Conservation (phyloP, 2,113 vertebrate genomes). For the Crypturellus undulatus region DNA sequence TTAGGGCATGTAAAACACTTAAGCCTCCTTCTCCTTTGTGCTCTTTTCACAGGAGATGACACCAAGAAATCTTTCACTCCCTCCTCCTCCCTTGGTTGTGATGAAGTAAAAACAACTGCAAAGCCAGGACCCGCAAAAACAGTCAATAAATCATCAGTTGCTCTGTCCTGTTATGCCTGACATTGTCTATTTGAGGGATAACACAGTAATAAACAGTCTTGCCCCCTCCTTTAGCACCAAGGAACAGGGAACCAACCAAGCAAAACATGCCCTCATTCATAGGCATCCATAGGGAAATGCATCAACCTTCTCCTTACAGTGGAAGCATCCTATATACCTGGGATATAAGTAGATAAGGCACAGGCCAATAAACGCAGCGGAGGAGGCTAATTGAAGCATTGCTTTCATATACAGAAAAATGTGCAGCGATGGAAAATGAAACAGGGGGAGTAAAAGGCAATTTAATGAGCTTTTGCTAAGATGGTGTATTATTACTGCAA, state of each 20-base stretch:
- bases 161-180: background rate
- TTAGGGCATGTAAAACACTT: background rate
- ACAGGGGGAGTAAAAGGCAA: background rate
- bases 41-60: background rate
- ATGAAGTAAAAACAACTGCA: background rate
- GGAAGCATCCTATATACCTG: background rate
- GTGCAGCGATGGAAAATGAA: slow-evolving; percentile 19
- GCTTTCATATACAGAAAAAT: slow-evolving; percentile 21
- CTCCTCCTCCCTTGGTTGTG: background rate
- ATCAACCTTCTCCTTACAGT: background rate
- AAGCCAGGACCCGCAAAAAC: slow-evolving; percentile 8
- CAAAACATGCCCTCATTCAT: background rate
- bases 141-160: background rate
- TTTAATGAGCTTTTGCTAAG: slow-evolving; percentile 43
- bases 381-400: background rate
- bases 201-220: background rate
- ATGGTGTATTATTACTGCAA: background rate
- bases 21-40: background rate
- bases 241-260: background rate
- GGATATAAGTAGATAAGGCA: background rate
- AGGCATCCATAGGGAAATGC: background rate
- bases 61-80: background rate
- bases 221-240: background rate
- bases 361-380: background rate
- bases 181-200: background rate